phyloP scores from a whole-genome alignment of 2,113 vertebrate genomes.

The Tretioscincus oriximinensis region DNA sequence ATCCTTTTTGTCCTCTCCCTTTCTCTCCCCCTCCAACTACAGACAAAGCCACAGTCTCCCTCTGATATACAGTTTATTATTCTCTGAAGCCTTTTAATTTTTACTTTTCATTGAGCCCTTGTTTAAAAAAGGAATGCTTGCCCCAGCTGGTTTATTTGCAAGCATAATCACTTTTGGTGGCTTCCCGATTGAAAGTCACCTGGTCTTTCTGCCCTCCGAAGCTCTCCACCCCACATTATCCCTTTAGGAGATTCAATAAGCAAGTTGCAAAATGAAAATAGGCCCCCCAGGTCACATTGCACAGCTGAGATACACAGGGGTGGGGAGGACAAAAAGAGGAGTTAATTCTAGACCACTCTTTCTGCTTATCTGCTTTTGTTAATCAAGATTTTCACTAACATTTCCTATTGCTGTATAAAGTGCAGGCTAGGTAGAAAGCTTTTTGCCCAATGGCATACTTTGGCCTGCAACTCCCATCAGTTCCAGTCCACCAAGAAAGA shows the following conservation, averaged over 20 bases:
- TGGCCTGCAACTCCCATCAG: background rate
- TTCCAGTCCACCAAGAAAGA: background rate
- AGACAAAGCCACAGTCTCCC: background rate
- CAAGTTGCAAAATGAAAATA: background rate
- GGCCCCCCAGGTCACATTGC: no score
- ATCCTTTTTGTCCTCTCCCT: accelerated
- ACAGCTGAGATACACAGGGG: background rate
- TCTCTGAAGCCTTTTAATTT: background rate
- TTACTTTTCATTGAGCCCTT: background rate
- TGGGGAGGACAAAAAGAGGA: background rate
- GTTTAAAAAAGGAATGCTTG: background rate
- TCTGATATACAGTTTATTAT: background rate
- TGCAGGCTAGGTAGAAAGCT: no score
- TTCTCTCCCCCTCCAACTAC: no score
- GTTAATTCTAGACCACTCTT: background rate
- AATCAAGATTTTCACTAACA: no score
- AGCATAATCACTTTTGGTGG: conserved; percentile 65
- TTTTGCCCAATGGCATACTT: no score
- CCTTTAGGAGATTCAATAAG: background rate
- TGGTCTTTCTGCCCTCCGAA: conserved; percentile 49
- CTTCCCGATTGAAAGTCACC: conserved; percentile 56
- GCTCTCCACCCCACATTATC: background rate
- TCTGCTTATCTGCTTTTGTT: background rate
- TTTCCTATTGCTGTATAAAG: no score
- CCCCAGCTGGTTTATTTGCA: conserved; percentile 69